Base-by-base conservation (phyloP, 2,797 vertebrate genomes). In the Sebastes iracundus region DNA sequence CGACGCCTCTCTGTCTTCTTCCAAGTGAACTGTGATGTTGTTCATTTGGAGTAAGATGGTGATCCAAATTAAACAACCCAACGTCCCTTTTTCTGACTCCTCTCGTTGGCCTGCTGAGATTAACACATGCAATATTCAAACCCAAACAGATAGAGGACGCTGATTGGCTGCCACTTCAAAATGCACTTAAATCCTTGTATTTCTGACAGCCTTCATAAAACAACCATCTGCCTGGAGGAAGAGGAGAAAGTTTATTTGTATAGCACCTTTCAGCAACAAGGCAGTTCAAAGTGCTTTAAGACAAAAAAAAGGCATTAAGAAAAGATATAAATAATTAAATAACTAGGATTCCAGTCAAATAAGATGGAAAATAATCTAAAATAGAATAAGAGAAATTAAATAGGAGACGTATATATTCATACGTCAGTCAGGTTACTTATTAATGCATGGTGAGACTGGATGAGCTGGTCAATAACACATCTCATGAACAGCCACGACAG, bases 401-500 rank as follows among this genome's bases (percentile, higher is more conserved):
- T 10, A 35, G 23, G 32, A 1, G 27, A 28, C 2, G 0, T 32
- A 27, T 49, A 42, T 23, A 27, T 42, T 5, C 8, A 27, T 4
- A 63, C 49, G 27, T 88, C 72, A 46, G 70, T 72, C 72, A 78
- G 64, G 80, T 82, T 75, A 66, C 84, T 79, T 59, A 74, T 88
- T 70, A 83, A 62, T 71, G 67, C 63, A 58, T 64, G 71, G 72
- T 68, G 70, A 82, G 75, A 61, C 49, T 63, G 52, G 32, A 60
- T 58, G 4, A 12, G 65, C 11, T 65, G 60, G 77, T 88, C 83
- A 87, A 73, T 85, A 84, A 87, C 63, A 64, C 87, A 63, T 88
- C 82, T 84, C 81, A 5, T 67, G 77, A 87, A 55, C 63, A 65
- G 62, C 80, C 60, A 25, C 68, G 86, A 90, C 84, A 88, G 86